phyloP scores from a whole-genome alignment of 2,113 vertebrate species.

The Morone chrysops region DNA sequence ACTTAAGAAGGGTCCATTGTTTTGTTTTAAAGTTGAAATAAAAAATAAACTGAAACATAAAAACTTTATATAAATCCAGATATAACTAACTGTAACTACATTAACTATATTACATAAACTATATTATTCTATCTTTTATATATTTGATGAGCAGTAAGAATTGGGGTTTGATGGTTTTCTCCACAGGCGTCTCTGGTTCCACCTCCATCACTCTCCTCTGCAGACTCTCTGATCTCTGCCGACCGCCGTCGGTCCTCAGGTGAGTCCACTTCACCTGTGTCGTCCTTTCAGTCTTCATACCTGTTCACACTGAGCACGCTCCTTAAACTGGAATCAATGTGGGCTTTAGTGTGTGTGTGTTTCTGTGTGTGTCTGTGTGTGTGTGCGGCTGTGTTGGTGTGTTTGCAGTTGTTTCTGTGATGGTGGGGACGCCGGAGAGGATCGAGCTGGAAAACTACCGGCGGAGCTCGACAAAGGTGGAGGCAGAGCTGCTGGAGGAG shows the following conservation, averaged over 20 bases:
- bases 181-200: conserved; percentile 46
- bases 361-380: conserved; percentile 71
- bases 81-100: too few relatives aligned
- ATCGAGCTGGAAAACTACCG: conserved; percentile 93
- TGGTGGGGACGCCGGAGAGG: conserved; percentile 87
- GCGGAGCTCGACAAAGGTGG: conserved; percentile 69
- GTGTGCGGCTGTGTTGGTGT: conserved; percentile 52
- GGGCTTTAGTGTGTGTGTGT: conserved; percentile 75
- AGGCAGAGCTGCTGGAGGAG: conserved; percentile 75
- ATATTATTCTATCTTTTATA: too few relatives aligned
- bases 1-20: too few relatives aligned
- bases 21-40: too few relatives aligned
- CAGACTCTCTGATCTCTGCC: neutral
- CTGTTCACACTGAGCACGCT: conserved; percentile 21
- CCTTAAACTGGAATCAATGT: conserved; percentile 58
- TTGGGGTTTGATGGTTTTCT: neutral
- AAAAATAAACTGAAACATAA: too few relatives aligned
- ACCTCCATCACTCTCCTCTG: neutral
- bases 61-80: too few relatives aligned
- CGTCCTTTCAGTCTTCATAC: neutral
- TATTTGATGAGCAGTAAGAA: too few relatives aligned
- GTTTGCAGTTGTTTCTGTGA: conserved; percentile 69
- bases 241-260: conserved; percentile 63
- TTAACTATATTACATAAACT: too few relatives aligned
- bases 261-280: conserved; percentile 33